Evolutionary conservation across 2,113 vertebrate species (phyloP).

Genomic region (Emydocephalus ijimae): DNA sequence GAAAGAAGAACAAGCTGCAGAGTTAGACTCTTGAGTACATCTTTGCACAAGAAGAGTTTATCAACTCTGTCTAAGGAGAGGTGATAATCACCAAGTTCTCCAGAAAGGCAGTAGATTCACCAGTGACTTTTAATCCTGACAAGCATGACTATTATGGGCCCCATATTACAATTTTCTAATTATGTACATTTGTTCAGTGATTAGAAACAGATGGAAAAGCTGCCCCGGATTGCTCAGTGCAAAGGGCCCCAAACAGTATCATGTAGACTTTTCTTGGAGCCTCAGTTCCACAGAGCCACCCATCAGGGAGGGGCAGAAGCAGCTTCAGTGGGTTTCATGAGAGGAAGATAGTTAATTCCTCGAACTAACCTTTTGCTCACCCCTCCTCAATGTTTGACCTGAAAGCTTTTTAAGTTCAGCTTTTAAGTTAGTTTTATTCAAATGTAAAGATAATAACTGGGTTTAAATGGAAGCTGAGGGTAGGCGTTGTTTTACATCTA

Average conservation of each 20-base stretch:
- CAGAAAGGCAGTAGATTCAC: neutral
- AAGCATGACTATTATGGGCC: neutral
- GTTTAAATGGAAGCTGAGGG: slow-evolving; percentile 61
- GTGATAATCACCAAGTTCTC: neutral
- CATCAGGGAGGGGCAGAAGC: rapidly evolving
- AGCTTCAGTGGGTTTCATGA: rapidly evolving
- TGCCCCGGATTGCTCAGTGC: neutral
- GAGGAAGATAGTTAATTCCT: rapidly evolving
- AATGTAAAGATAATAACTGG: slow-evolving; percentile 48
- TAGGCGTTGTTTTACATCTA: slow-evolving; percentile 69
- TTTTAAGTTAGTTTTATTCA: slow-evolving; percentile 52
- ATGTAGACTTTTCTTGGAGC: neutral
- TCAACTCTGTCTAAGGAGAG: neutral
- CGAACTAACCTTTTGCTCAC: rapidly evolving
- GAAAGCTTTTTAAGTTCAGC: slow-evolving; percentile 3
- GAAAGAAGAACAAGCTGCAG: neutral
- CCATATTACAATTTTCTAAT: neutral
- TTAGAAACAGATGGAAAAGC: neutral
- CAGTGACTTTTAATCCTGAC: slow-evolving; percentile 11
- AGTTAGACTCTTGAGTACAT: neutral
- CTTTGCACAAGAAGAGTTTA: neutral
- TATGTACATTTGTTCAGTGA: neutral
- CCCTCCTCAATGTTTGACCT: neutral
- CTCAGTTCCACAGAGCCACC: rapidly evolving
- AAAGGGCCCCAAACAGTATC: rapidly evolving